A percentile compares a stretch with the other conserved stretches of the same genome.
Conservation (phyloP, 2,888 invertebrate genomes). For the Brachypalpus laphriformis region DNA sequence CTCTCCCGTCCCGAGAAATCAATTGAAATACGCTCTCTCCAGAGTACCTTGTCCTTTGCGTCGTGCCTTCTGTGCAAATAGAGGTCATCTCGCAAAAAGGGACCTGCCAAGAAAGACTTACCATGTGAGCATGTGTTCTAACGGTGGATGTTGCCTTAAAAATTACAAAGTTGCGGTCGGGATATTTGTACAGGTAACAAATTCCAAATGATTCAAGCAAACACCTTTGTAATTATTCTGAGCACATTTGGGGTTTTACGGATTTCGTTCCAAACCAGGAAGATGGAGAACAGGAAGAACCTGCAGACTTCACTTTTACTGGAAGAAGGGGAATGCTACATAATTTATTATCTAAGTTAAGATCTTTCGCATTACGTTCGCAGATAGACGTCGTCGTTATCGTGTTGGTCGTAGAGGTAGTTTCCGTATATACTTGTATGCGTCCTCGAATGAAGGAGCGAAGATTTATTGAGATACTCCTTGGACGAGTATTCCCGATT, state of each 20-base stretch:
- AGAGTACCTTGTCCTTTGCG: slow-evolving; percentile 1
- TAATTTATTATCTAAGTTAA: slow-evolving; percentile 67
- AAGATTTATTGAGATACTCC: slow-evolving; percentile 58
- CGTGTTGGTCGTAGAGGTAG: slow-evolving; percentile 25
- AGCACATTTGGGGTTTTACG: slow-evolving; percentile 61
- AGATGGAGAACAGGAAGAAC: slow-evolving; percentile 13
- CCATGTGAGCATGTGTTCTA: background rate
- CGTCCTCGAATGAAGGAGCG: slow-evolving; percentile 48
- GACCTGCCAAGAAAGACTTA: background rate
- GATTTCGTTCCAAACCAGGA: slow-evolving; percentile 24
- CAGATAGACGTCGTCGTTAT: slow-evolving; percentile 28
- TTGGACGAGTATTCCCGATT: background rate
- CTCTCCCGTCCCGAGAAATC: slow-evolving; percentile 1
- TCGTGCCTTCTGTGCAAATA: background rate
- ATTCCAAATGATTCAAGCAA: slow-evolving; percentile 54
- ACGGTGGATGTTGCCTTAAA: slow-evolving; percentile 23
- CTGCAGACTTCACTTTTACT: slow-evolving; percentile 30
- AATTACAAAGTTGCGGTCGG: slow-evolving; percentile 29
- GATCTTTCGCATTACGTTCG: slow-evolving; percentile 53
- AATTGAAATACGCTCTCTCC: slow-evolving; percentile 19
- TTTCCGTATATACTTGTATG: slow-evolving; percentile 27
- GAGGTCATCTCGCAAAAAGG: slow-evolving; percentile 20
- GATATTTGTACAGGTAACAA: slow-evolving; percentile 34
- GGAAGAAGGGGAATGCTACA: slow-evolving; percentile 35
- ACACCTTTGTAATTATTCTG: slow-evolving; percentile 59